Evolutionary conservation across 2,888 invertebrate genomes (phyloP), one percentile per base, ranked within the genome.

Genomic region (Brachyptera risi): DNA sequence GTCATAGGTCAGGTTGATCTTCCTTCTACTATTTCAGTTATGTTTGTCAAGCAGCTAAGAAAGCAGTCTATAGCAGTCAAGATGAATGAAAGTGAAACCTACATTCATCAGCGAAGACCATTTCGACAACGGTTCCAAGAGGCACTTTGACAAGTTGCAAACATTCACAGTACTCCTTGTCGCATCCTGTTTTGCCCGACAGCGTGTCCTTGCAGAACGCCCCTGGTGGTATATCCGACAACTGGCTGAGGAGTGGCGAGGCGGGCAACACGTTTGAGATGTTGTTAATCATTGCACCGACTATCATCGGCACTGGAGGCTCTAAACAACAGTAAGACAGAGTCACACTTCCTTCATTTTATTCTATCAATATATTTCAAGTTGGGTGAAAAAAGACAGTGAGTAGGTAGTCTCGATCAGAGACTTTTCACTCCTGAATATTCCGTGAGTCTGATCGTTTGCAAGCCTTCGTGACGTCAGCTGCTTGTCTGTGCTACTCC

Each of bases 31-130:
- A n/a, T n/a, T n/a, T n/a, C n/a, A n/a, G n/a, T n/a, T 7, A 17
- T 44, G 7, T 9, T 44, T n/a, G 7, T 44, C 15, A n/a, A 40
- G 5, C 15, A 15, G 15, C 13, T 17, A 9, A n/a, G 15, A 42
- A 56, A 42, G 5, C 42, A 56, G 9, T 15, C 13, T 15, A 4
- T n/a, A 9, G 38, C 4, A 11, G 47, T 13, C 44, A 44, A 15
- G 21, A n/a, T 44, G 7, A 15, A 17, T 7, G n/a, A 1, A 17
- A 15, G 5, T 7, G n/a, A 1, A 17, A 24, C 44, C 58, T 51
- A 65, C 65, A 60, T 72, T 57, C 56, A 66, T 78, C 77, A 26
- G 76, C 72, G n/a, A 77, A 60, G 13, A 78, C 68, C 11, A 78
- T 61, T 61, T 78, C 78, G 15, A 77, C 75, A 2, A 74, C 70